A percentile compares a stretch with the other conserved stretches of the same genome.
These are phyloP conservation scores for Nasonovia ribisnigri DNA, from an alignment of 2,888 invertebrate species.

Conservation along the genomic window DNA sequence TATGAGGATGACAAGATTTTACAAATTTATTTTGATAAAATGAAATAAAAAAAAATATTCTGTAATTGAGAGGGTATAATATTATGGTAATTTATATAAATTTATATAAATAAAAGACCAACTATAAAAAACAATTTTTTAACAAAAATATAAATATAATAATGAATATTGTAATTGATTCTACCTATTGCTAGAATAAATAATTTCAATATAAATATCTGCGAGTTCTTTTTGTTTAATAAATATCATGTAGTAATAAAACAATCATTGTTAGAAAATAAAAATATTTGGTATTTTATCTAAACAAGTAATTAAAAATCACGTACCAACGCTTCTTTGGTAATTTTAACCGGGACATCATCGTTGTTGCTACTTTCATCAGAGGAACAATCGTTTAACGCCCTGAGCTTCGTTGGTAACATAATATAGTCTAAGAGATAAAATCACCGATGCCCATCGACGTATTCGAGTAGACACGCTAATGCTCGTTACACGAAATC, in stretches of 20 bases:
- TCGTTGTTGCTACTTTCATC: constrained; percentile 71
- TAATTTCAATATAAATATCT: not conserved
- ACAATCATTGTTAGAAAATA: not conserved
- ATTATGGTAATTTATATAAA: not conserved
- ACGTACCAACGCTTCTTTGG: constrained; percentile 75
- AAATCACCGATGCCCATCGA: not conserved
- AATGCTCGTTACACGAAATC: not conserved
- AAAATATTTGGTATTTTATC: not conserved
- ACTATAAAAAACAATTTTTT: not conserved
- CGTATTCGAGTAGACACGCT: not conserved
- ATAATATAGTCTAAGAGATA: constrained; percentile 41
- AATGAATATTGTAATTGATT: not conserved
- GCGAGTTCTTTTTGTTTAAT: not conserved
- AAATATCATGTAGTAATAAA: not conserved
- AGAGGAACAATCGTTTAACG: constrained; percentile 74
- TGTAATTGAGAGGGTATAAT: not conserved
- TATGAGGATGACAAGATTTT: not conserved
- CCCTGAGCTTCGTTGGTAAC: constrained; percentile 72
- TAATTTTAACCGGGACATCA: constrained; percentile 70
- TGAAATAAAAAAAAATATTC: not conserved
- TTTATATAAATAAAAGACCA: not conserved
- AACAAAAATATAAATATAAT: not conserved
- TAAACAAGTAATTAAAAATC: not conserved
- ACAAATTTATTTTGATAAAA: not conserved
- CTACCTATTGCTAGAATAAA: not conserved